Percentiles rank a stretch among this genome's conserved stretches.
Conservation (phyloP, 2,888 invertebrate genomes). For the Caradrina clavipalpis region DNA sequence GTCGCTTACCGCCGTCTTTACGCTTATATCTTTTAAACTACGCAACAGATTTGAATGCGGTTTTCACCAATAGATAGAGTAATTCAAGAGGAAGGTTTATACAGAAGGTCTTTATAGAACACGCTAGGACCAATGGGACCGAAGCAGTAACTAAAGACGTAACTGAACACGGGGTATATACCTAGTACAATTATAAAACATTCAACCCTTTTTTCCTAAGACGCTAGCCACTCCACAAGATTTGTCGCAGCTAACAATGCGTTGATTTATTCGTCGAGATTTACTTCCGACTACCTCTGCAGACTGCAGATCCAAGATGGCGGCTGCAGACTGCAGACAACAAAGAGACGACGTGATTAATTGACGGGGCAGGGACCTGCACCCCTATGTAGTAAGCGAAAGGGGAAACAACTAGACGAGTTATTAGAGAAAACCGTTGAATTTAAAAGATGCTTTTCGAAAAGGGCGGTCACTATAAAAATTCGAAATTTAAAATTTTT, state of each 20-base stretch:
- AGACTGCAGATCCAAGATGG: constrained; percentile 52
- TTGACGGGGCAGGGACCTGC: constrained; percentile 48
- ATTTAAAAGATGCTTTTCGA: constrained; percentile 12
- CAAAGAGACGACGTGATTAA: constrained; percentile 55
- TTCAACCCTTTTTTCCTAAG: neutral
- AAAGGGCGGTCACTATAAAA: no score
- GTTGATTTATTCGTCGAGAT: constrained; percentile 49
- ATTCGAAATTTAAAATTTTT: no score
- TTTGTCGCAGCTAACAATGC: constrained; percentile 44
- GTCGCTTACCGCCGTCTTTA: no score
- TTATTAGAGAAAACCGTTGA: constrained; percentile 9
- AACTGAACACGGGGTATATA: no score
- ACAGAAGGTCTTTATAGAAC: no score
- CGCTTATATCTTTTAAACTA: no score
- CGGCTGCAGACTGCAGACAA: constrained; percentile 53
- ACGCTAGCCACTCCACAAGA: constrained; percentile 15
- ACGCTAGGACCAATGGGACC: no score
- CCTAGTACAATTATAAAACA: neutral
- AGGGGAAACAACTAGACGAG: constrained; percentile 11
- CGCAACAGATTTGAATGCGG: no score
- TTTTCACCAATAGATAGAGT: no score
- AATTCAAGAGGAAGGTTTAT: no score
- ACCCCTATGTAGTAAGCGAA: constrained; percentile 34
- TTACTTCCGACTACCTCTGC: constrained; percentile 50
- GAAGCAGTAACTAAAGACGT: no score